Base-by-base conservation (phyloP, 2,888 invertebrate species). In the Drosophila paramelanica region DNA sequence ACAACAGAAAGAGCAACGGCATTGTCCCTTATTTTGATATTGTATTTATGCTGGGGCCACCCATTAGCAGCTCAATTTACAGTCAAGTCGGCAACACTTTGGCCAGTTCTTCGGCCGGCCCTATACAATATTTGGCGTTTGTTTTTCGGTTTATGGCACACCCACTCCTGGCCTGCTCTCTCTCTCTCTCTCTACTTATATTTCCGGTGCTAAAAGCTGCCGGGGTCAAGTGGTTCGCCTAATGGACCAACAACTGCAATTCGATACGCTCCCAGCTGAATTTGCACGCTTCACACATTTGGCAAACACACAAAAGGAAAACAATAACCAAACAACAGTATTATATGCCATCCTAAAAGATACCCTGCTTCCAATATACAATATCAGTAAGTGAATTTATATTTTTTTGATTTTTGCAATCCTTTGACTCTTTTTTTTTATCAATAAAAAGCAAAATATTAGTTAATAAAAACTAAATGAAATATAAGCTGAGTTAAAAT, bases 51-150 rank as follows among this genome's bases (percentile, higher is more conserved):
- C 55, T 41, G 61, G 65, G 52, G 43, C 23, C 39, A 36, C 69
- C 84, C 82, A 85, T 85, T 85, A 85, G 88, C 88, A 84, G 89
- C 89, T 85, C 84, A 89, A 78, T 85, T 89, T 85, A 87, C 65
- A 79, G 67, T 52, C 64, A 69, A 59, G 67, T 46, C 73, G 49
- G 56, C 70, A 69, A 58, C 66, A 69, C 79, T 67, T 67, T 62
- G 82, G 70, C 61, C 64, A 64, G 50, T 55, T 53, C 52, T 68
- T 43, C 36, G 49, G 49, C 43, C 31, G 5, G 43, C 51, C 62
- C 51, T 59, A 83, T 71, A 80, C 72, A 80, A 88, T 87, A 85
- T 85, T 85, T 79, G 84, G 72, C 75, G 72, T 77, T 77, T 73
- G 70, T 55, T 62, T 74, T 74, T 76, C 76, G 75, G 72, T 62